phyloP scores from a whole-genome alignment of 2,888 invertebrate species.

The Malthinus flaveolus region DNA sequence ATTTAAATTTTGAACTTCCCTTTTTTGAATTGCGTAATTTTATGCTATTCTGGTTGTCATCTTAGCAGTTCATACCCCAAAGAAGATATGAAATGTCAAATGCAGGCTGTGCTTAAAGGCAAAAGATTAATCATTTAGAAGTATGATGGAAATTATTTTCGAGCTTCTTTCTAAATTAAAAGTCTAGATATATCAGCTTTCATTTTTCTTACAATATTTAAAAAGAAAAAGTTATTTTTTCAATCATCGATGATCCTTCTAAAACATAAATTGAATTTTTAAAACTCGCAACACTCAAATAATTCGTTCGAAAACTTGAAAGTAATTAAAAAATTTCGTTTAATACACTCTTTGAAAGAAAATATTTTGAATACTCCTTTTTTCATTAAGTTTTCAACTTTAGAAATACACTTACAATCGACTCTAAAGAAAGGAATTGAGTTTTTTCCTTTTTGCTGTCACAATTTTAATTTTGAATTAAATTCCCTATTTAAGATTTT shows the following conservation, averaged over 20 bases:
- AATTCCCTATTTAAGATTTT: no score
- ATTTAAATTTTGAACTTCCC: slow-evolving; percentile 11
- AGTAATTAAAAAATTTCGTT: no score
- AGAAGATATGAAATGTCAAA: slow-evolving; percentile 29
- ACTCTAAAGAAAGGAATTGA: no score
- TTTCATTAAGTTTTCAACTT: no score
- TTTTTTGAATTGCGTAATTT: slow-evolving; percentile 11
- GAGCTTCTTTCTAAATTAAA: slow-evolving; percentile 26
- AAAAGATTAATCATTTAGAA: slow-evolving; percentile 28
- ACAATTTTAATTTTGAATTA: no score
- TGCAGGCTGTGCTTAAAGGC: slow-evolving; percentile 23
- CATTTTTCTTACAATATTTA: slow-evolving; percentile 26
- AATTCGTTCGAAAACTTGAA: no score
- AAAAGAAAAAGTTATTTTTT: slow-evolving; percentile 19
- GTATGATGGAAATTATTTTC: slow-evolving; percentile 26
- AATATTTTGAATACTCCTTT: no score
- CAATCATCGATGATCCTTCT: slow-evolving; percentile 15
- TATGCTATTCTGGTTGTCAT: slow-evolving; percentile 17
- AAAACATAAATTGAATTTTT: slow-evolving; percentile 21
- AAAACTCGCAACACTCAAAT: no score
- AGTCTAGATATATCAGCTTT: slow-evolving; percentile 24
- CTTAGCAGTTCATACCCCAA: slow-evolving; percentile 9
- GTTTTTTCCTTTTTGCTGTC: no score
- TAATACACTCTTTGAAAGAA: no score
- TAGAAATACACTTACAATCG: no score